phyloP scores from a whole-genome alignment of 2,113 vertebrate genomes.

The Heteronetta atricapilla region DNA sequence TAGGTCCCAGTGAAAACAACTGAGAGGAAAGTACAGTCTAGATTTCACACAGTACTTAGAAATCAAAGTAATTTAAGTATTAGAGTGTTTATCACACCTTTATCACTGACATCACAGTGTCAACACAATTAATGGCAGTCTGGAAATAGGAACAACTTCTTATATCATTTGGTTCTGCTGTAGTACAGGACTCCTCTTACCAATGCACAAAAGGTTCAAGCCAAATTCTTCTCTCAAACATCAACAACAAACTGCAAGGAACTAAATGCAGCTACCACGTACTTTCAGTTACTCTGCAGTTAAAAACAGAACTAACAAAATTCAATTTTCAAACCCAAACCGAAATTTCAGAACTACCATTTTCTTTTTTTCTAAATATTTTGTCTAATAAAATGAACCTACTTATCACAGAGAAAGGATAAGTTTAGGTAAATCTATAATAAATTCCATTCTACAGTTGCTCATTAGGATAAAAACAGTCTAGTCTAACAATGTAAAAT shows the following conservation, averaged over 20 bases:
- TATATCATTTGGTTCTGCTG: not conserved
- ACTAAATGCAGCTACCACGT: not conserved
- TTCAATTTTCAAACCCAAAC: not conserved
- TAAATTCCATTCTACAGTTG: not conserved
- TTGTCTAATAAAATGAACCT: not conserved
- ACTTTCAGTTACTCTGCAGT: not conserved
- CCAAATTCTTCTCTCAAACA: not conserved
- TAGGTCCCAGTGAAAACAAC: not conserved
- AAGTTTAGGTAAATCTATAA: not conserved
- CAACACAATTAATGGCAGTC: not conserved
- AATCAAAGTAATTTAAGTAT: not conserved
- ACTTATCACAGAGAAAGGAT: not conserved
- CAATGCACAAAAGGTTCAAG: not conserved
- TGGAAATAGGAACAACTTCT: not conserved
- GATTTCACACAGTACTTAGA: not conserved
- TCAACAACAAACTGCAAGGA: not conserved
- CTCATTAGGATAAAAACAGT: not conserved
- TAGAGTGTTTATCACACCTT: not conserved
- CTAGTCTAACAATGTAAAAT: not conserved
- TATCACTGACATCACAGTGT: not conserved
- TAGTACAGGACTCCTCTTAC: fast-evolving
- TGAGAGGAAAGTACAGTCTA: not conserved
- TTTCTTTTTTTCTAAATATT: not conserved
- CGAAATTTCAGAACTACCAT: not conserved
- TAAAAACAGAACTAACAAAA: not conserved